These are phyloP conservation scores for Cryptomyrus ogoouensis DNA, from an alignment of 2,113 vertebrate genomes.

Conservation along the genomic window DNA sequence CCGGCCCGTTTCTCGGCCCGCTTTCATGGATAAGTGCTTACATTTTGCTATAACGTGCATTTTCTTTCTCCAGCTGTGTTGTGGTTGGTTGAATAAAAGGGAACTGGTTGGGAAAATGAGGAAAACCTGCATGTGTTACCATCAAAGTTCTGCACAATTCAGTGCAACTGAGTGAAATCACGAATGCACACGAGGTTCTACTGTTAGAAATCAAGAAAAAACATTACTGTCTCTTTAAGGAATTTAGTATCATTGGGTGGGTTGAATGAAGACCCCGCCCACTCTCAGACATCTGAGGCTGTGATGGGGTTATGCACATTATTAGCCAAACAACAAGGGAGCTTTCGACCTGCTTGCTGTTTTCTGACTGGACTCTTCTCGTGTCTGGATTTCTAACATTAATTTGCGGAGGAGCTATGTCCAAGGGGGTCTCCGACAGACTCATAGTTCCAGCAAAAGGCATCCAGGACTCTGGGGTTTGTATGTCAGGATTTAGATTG, in stretches of 20 bases:
- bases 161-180: neutral
- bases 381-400: neutral
- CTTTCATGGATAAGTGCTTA: neutral
- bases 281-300: neutral
- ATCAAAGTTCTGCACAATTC: neutral
- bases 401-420: neutral
- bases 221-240: neutral
- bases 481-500: neutral
- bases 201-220: neutral
- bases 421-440: neutral
- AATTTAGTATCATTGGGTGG: neutral
- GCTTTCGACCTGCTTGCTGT: neutral
- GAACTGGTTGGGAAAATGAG: neutral
- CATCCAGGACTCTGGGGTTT: neutral
- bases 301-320: neutral
- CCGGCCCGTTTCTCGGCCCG: neutral
- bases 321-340: neutral
- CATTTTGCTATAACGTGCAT: neutral
- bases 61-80: neutral
- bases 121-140: neutral
- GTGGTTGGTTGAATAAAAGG: neutral
- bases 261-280: neutral
- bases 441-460: neutral
- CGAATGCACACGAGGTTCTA: neutral
- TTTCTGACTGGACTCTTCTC: neutral